These are phyloP conservation scores for Tipula unca DNA, from an alignment of 2,888 invertebrate genomes.

Conservation along the genomic window DNA sequence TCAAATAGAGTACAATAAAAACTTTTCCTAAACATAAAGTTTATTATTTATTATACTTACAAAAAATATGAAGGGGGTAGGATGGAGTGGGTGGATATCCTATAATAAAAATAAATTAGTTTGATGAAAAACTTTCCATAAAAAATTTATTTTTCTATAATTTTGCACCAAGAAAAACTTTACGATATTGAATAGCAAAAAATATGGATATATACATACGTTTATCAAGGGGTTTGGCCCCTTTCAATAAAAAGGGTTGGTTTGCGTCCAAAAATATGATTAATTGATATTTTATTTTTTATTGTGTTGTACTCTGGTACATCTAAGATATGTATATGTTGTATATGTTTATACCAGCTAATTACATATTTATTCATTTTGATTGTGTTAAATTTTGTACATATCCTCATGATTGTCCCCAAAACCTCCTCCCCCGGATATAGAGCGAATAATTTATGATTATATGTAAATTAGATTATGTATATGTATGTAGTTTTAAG, in stretches of 20 bases:
- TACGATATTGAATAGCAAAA: neutral
- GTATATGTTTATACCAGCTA: neutral
- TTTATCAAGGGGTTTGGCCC: neutral
- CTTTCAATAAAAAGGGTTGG: neutral
- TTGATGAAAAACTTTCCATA: neutral
- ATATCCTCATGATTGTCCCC: neutral
- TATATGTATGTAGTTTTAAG: neutral
- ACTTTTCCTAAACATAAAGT: neutral
- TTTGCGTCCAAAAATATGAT: neutral
- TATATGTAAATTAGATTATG: neutral
- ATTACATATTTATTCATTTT: conserved; percentile 15
- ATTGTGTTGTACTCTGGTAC: neutral
- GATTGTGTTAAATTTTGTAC: conserved; percentile 9
- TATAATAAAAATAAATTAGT: neutral
- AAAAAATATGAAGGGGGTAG: neutral
- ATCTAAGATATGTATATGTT: neutral
- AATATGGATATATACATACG: neutral
- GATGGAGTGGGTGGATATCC: neutral
- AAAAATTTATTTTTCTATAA: neutral
- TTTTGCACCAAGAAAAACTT: neutral
- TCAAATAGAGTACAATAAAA: neutral
- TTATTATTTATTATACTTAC: neutral
- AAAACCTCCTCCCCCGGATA: neutral
- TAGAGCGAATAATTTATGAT: neutral
- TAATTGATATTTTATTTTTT: neutral